These are phyloP conservation scores for Brenthis hecate DNA, from an alignment of 2,888 invertebrate species.

Conservation along the genomic window DNA sequence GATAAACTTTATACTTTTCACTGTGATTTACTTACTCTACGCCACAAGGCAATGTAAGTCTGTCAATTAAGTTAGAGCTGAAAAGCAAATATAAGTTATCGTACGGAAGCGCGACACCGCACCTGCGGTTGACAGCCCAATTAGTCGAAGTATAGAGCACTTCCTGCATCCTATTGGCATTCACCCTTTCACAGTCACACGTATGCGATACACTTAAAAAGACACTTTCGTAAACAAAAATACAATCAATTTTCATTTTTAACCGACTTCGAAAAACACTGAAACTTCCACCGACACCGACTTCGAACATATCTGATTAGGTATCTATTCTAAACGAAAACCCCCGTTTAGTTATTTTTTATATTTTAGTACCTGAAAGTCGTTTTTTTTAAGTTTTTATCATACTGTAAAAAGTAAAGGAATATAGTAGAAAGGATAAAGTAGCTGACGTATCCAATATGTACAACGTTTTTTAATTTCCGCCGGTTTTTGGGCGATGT, in stretches of 20 bases:
- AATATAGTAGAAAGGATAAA: conserved; percentile 9
- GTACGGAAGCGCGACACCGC: conserved; percentile 50
- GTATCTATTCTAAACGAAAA: too few species aligned
- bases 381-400: too few species aligned
- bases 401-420: not conserved
- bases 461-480: conserved; percentile 19
- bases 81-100: conserved; percentile 60
- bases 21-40: conserved; percentile 27
- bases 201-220: conserved; percentile 8
- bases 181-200: conserved; percentile 39
- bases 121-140: conserved; percentile 75
- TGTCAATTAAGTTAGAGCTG: conserved; percentile 53
- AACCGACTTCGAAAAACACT: too few species aligned
- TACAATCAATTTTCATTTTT: not conserved
- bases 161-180: conserved; percentile 44
- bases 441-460: conserved; percentile 17
- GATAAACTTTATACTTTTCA: not conserved
- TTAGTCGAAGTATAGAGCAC: conserved; percentile 62
- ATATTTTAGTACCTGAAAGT: too few species aligned
- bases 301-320: too few species aligned
- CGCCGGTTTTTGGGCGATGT: conserved; percentile 11
- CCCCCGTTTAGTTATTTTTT: too few species aligned
- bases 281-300: too few species aligned
- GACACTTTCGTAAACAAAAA: conserved; percentile 5
- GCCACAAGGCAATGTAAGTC: conserved; percentile 30